Evolutionary conservation across 2,888 invertebrate species (phyloP).

Genomic region (Caenorhabditis japonica): DNA sequence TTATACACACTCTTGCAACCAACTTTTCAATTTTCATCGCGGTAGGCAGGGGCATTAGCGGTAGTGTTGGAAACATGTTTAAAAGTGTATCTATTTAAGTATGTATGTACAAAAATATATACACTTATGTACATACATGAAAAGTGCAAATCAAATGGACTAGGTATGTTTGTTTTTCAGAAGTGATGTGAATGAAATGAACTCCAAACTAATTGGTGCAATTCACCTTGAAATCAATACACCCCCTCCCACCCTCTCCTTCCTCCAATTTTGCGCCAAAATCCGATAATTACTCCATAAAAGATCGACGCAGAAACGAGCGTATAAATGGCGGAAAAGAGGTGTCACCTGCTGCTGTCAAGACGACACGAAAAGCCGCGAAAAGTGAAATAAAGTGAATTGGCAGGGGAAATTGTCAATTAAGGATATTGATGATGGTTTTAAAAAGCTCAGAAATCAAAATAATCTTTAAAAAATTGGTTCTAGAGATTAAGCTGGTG

Average conservation of each 20-base stretch:
- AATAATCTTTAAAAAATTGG: too few species aligned
- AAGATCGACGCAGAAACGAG: conserved; percentile 17
- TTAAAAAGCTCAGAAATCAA: too few species aligned
- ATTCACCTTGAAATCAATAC: conserved; percentile 48
- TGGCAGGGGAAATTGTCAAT: conserved; percentile 23
- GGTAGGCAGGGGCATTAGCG: too few species aligned
- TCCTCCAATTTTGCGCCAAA: conserved; percentile 13
- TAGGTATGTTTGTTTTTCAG: too few species aligned
- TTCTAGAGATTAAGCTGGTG: conserved; percentile 31
- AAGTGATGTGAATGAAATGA: too few species aligned
- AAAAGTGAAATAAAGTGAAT: conserved; percentile 50
- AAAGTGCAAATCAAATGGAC: too few species aligned
- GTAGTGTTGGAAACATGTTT: conserved; percentile 23
- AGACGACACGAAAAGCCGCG: conserved; percentile 43
- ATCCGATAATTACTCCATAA: conserved; percentile 52
- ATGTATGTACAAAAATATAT: too few species aligned
- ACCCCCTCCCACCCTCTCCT: conserved; percentile 7
- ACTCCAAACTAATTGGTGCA: conserved; percentile 31
- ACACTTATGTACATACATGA: too few species aligned
- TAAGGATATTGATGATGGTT: too few species aligned
- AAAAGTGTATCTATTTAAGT: too few species aligned
- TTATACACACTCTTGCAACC: conserved; percentile 26
- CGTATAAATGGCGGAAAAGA: conserved; percentile 29
- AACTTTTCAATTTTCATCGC: neutral
- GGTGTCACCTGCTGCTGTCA: conserved; percentile 56